Percentiles rank a stretch among this genome's conserved stretches.
Evolutionary conservation across 64 coral and sea anemone species (phyloP).

Genomic region (Pocillopora verrucosa): DNA sequence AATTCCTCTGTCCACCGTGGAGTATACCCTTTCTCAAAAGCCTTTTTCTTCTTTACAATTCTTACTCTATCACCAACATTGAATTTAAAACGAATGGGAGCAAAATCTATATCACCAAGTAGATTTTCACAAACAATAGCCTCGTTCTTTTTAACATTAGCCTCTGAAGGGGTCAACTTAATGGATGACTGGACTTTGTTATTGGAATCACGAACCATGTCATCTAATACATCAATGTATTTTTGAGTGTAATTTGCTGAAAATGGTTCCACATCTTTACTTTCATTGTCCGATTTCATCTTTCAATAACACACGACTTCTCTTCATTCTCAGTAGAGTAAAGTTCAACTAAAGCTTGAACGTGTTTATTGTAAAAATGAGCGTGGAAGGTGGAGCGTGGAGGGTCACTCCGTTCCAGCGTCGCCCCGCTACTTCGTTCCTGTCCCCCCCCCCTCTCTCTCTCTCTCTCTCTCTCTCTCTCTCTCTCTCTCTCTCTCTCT

Average conservation of each 20-base stretch:
- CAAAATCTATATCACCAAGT: neutral
- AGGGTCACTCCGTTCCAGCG: too few species aligned
- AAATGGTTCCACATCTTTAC: constrained; percentile 40
- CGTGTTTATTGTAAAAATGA: neutral
- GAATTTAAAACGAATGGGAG: neutral
- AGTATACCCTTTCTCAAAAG: too few species aligned
- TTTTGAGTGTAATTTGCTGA: neutral
- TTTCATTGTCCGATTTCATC: constrained; percentile 63
- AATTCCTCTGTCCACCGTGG: constrained; percentile 51
- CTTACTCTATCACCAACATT: constrained; percentile 23
- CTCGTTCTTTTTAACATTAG: neutral
- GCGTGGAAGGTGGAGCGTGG: too few species aligned
- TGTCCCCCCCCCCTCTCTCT: too few species aligned
- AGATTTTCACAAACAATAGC: constrained; percentile 6
- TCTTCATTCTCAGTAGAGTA: constrained; percentile 56
- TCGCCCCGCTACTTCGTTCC: too few species aligned
- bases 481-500: too few species aligned
- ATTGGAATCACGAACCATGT: neutral
- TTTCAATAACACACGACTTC: constrained; percentile 36
- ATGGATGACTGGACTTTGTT: too few species aligned
- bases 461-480: too few species aligned
- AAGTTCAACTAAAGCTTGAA: neutral
- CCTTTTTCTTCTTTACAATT: constrained; percentile 9
- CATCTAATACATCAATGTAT: neutral
- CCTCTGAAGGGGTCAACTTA: constrained; percentile 13